phyloP scores from a whole-genome alignment of 1,140 invertebrate species.

The Zelostemma sp. region DNA sequence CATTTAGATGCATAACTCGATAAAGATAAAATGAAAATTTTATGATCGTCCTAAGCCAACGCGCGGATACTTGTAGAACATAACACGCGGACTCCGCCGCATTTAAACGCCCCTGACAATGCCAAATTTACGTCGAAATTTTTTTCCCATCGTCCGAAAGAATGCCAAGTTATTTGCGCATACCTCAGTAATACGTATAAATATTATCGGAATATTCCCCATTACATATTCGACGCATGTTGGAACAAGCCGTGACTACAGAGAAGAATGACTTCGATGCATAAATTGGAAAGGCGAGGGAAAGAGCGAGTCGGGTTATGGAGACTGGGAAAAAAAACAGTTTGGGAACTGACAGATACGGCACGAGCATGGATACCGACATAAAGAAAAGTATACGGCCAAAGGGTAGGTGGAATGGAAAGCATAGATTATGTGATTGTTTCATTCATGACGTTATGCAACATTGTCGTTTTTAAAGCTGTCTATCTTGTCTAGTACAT shows the following conservation, averaged over 20 bases:
- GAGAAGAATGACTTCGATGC: constrained; percentile 24
- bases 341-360: too few relatives aligned
- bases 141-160: background rate
- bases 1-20: constrained; percentile 69
- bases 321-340: too few relatives aligned
- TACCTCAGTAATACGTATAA: background rate
- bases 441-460: background rate
- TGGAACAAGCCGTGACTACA: constrained; percentile 8
- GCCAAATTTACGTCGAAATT: constrained; percentile 23
- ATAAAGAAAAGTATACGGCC: constrained; percentile 8
- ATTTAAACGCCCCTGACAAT: constrained; percentile 14
- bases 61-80: constrained; percentile 20
- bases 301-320: constrained; percentile 8
- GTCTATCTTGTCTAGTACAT: too few relatives aligned
- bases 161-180: constrained; percentile 4
- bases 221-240: constrained; percentile 22
- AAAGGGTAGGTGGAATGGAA: background rate
- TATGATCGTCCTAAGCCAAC: constrained; percentile 53
- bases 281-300: constrained; percentile 29
- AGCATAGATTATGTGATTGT: background rate
- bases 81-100: constrained; percentile 4
- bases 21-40: constrained; percentile 66
- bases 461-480: background rate
- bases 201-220: constrained; percentile 12
- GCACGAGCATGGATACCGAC: constrained; percentile 3